A percentile compares a stretch with the other conserved stretches of the same genome.
These are phyloP conservation scores for Eupristina koningsbergeri DNA, from an alignment of 1,140 invertebrate species.

Conservation along the genomic window DNA sequence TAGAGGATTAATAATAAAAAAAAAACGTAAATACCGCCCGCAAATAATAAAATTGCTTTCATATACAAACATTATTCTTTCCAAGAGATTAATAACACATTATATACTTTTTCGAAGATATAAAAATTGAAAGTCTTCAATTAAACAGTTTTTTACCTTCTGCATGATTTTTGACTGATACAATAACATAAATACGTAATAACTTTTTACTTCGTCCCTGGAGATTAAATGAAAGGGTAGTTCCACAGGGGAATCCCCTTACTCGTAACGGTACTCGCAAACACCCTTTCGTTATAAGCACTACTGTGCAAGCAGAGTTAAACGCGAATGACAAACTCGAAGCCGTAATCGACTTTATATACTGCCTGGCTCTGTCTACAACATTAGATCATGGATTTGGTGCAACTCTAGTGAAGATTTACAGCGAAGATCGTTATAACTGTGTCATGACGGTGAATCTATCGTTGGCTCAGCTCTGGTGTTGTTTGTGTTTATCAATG, in stretches of 20 bases:
- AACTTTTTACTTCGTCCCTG: neutral
- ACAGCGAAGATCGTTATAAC: constrained; percentile 66
- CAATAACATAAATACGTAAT: neutral
- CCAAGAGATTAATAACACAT: no score
- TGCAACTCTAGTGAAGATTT: constrained; percentile 71
- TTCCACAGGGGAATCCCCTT: constrained; percentile 51
- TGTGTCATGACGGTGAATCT: constrained; percentile 67
- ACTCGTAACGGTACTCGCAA: constrained; percentile 44
- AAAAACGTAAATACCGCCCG: no score
- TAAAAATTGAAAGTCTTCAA: neutral
- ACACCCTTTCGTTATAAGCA: constrained; percentile 52
- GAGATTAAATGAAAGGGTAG: constrained; percentile 31
- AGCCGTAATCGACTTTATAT: constrained; percentile 73
- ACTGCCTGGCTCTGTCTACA: constrained; percentile 70
- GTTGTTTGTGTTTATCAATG: constrained; percentile 54
- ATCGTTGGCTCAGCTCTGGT: constrained; percentile 46
- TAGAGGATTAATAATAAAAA: no score
- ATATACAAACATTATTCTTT: no score
- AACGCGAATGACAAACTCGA: constrained; percentile 73
- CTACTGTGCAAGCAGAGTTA: constrained; percentile 55
- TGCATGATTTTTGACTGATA: constrained; percentile 32
- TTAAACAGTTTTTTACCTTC: constrained; percentile 32
- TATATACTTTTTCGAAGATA: neutral
- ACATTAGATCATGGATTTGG: constrained; percentile 75
- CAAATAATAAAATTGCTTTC: no score